Base-by-base conservation (phyloP, 2,888 invertebrate genomes). In the Philopedon plagiatum region DNA sequence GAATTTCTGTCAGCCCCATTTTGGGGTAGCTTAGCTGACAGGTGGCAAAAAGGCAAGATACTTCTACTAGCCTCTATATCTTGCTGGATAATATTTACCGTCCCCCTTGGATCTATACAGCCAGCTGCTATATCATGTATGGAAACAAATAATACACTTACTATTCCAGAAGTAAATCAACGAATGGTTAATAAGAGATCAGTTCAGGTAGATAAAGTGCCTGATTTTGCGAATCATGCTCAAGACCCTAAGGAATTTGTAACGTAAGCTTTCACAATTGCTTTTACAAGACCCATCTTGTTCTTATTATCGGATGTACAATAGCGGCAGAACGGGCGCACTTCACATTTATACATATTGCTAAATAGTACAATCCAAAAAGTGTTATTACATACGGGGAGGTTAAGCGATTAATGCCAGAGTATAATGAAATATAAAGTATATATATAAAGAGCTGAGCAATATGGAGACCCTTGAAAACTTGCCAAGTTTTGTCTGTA, bases 1-100 rank as follows among this genome's bases (percentile, higher is more conserved):
- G 99, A 99, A 86, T 98, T 99, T 86, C 88, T 98, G 64, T 95
- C 97, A 66, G 98, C 97, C 0, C 99, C 99, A 0, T 98, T 99
- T 85, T 99, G 99, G 99, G 97, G 97, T 60, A 94, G 94, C 64
- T 90, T 98, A 79, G 98, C 98, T 23, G 98, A 99, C 83, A 79
- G 85, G 34, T 95, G 93, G 89, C 93, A 92, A 81, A 94, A 94
- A 83, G 96, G 96, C 7, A 95, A 95, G 86, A 88, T 94, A 76
- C 89, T 99, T 77, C 88, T 99, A 70, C 86, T 99, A 66, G 94
- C 94, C 57, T 97, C 98, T 0, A 87, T 99, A 61, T 91, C 94
- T 49, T 96, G 97, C 71, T 98, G 99, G 97, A 95, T 99, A 73
- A 90, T 98, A 71, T 99, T 99, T 87, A 99, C 99, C 46, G 89